Conservation (phyloP, 1,140 invertebrate species). For the Euwallacea similis region DNA sequence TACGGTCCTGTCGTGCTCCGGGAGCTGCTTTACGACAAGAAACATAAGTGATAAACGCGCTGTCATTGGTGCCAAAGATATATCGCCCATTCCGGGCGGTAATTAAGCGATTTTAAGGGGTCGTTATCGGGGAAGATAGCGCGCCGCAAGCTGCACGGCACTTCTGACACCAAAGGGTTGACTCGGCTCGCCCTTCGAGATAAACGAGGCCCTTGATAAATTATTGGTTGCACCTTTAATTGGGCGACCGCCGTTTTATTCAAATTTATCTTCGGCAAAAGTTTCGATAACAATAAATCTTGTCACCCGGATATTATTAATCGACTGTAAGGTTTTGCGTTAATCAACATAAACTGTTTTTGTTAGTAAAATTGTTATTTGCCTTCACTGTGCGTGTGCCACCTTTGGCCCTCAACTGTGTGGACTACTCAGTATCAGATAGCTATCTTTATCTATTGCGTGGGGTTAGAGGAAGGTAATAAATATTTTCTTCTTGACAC, state of each 20-base stretch:
- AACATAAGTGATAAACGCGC: conserved; percentile 22
- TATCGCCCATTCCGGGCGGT: conserved; percentile 20
- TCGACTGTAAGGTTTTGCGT: not conserved
- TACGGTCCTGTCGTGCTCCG: conserved; percentile 6
- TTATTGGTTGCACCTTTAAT: conserved; percentile 27
- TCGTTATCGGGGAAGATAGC: conserved; percentile 18
- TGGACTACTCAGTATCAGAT: no score
- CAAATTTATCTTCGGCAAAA: conserved; percentile 12
- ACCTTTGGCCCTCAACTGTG: no score
- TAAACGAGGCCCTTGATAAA: conserved; percentile 26
- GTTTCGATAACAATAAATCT: conserved; percentile 2
- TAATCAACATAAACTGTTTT: not conserved
- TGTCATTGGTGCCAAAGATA: conserved; percentile 20
- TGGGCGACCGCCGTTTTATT: conserved; percentile 10
- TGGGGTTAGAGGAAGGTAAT: no score
- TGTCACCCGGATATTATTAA: not conserved
- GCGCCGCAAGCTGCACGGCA: conserved; percentile 18
- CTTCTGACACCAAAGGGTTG: conserved; percentile 26
- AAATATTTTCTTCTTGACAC: no score
- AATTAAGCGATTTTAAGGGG: conserved; percentile 30
- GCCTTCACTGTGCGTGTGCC: no score
- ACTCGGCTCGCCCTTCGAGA: conserved; percentile 10
- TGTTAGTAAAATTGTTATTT: not conserved
- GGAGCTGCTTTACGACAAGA: not conserved
- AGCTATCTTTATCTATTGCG: no score